phyloP scores from a whole-genome alignment of 23 tunicate genomes.

The Diplosoma virens region DNA sequence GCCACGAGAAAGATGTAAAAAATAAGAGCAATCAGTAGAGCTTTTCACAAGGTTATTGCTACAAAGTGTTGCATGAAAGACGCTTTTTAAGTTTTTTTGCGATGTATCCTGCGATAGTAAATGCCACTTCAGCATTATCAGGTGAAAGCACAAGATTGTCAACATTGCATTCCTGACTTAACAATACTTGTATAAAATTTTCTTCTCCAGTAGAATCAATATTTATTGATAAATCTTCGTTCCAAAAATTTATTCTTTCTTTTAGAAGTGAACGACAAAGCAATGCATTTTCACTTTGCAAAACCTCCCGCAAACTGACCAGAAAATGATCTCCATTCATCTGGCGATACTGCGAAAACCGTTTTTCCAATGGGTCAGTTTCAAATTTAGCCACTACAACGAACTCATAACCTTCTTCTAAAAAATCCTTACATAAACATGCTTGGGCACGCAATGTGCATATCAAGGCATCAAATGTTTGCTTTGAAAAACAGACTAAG shows the following conservation, averaged over 20 bases:
- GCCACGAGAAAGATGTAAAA: too few relatives aligned
- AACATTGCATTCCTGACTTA: not conserved
- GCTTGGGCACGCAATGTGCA: conserved; percentile 6
- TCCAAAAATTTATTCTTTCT: too few relatives aligned
- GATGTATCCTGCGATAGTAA: conserved; percentile 6
- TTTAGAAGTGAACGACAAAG: not conserved
- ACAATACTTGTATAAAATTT: not conserved
- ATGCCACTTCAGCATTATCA: conserved; percentile 9
- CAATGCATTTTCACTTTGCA: not conserved
- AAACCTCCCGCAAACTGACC: too few relatives aligned
- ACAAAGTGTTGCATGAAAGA: too few relatives aligned
- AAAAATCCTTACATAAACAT: not conserved
- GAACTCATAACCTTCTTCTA: not conserved
- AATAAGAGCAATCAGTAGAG: too few relatives aligned
- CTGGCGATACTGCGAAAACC: not conserved
- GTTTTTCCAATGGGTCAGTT: not conserved
- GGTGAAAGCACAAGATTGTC: not conserved
- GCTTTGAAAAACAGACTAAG: conserved; percentile 1
- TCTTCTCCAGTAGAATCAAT: not conserved
- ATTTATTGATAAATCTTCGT: not conserved
- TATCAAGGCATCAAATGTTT: not conserved
- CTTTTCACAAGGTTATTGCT: too few relatives aligned
- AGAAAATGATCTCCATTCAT: not conserved
- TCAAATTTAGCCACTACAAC: not conserved
- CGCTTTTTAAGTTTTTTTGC: conserved; percentile 16